Base-by-base conservation (phyloP, 2,797 vertebrate genomes). In the Coregonus suidteri region DNA sequence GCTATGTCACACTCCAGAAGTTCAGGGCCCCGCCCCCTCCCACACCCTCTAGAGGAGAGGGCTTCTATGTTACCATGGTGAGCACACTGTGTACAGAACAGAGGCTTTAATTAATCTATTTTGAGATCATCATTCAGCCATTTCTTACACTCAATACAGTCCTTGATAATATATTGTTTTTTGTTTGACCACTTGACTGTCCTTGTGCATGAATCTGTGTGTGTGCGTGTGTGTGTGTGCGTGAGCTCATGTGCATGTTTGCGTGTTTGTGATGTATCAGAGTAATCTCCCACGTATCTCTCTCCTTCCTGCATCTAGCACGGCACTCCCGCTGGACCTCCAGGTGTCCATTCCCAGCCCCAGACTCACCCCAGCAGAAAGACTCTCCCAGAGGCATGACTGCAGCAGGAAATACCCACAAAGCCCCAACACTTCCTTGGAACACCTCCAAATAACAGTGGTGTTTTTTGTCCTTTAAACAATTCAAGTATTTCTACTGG, bases 41-140 rank as follows among this genome's bases (percentile, higher is more conserved):
- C 3, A 66, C 14, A 13, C 41, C 14, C 47, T 2, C 68, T 20
- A 34, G 54, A 66, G 52, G 51, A 52, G 79, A 84, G 9, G 72
- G 65, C 77, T 75, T 83, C 66, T 77, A 83, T 15, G 3, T 79
- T n/a, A 41, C 34, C 51, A 80, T 76, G 69, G 78, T 80, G 41
- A 80, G 59, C 66, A 18, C 54, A 59, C 56, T 59, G 16, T 59
- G 41, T 47, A 59, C 31, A 16, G 66, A 34, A 37, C 31, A 37
- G 30, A 37, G 15, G 4, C 1, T 59, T 59, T 20, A 62, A 20
- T 62, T 25, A 0, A 3, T 62, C n/a, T 20, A 62, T 62, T 62
- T 62, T 6, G 18, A 62, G 56, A 62, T 25, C 0, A 25, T 16
- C 54, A 56, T n/a, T n/a, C 16, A 56, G 9, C 6, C n/a, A 11